A percentile compares a stretch with the other conserved stretches of the same genome.
These are phyloP conservation scores for Chiropotes sagulatus DNA, from an alignment of 2,797 vertebrate species.

Conservation along the genomic window DNA sequence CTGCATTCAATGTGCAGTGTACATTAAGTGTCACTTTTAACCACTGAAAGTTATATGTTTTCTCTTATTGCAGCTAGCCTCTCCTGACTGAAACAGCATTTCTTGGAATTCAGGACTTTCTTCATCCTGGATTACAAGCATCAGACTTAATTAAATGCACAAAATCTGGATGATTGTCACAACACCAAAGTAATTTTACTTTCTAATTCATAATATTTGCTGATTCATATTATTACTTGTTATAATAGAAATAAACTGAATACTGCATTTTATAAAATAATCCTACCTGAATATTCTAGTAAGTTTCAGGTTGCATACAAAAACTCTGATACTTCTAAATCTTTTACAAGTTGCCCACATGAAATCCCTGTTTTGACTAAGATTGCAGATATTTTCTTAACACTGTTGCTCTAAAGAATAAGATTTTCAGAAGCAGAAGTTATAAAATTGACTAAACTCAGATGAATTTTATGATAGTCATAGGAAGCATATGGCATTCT, in stretches of 20 bases:
- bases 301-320: neutral
- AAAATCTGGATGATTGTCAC: neutral
- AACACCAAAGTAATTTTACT: conserved; percentile 23
- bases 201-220: neutral
- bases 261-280: neutral
- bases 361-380: conserved; percentile 27
- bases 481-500: neutral
- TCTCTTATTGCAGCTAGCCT: neutral
- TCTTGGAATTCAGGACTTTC: neutral
- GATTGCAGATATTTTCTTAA: conserved; percentile 35
- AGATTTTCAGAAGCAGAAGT: conserved; percentile 22
- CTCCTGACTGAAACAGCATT: neutral
- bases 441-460: conserved; percentile 9
- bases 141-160: neutral
- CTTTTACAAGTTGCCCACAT: neutral
- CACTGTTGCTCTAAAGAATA: conserved; percentile 31
- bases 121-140: neutral
- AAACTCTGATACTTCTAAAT: neutral
- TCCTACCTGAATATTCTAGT: neutral
- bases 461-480: conserved; percentile 33
- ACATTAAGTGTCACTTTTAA: neutral
- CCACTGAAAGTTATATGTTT: neutral
- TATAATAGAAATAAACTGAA: neutral
- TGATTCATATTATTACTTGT: neutral
- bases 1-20: neutral